Conservation (phyloP, 2,888 invertebrate species). For the Rhimphoctona megacephalus region DNA sequence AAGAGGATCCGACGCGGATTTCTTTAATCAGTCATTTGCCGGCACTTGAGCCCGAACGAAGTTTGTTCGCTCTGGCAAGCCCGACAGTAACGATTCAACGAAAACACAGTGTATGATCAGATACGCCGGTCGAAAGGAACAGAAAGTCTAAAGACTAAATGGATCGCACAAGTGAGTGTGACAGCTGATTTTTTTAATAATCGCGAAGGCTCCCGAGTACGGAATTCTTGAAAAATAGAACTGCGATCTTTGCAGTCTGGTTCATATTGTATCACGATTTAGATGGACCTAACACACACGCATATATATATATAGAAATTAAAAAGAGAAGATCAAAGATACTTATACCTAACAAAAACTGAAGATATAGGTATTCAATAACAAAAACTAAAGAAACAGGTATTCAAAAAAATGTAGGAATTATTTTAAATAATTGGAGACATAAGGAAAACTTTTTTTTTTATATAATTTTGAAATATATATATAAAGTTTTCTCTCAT, state of each 20-base stretch:
- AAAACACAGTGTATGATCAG: conserved; percentile 61
- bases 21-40: conserved; percentile 81
- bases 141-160: conserved; percentile 76
- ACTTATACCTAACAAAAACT: neutral
- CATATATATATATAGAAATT: too few relatives aligned
- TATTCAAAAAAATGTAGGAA: neutral
- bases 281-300: neutral
- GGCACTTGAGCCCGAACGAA: conserved; percentile 54
- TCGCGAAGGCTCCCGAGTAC: conserved; percentile 50
- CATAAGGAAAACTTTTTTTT: neutral
- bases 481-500: neutral
- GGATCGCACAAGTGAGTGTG: conserved; percentile 80
- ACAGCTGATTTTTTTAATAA: conserved; percentile 79
- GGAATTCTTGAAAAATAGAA: conserved; percentile 1
- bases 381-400: too few relatives aligned
- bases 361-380: neutral
- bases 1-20: conserved; percentile 78
- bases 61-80: conserved; percentile 21
- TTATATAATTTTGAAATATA: neutral
- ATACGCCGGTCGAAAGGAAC: conserved; percentile 27
- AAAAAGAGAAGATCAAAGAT: neutral
- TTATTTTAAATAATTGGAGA: neutral
- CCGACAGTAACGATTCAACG: conserved; percentile 62
- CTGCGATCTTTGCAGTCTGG: neutral
- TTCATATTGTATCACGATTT: neutral